phyloP scores from a whole-genome alignment of 2,888 invertebrate species.

The Bellardia pandia region DNA sequence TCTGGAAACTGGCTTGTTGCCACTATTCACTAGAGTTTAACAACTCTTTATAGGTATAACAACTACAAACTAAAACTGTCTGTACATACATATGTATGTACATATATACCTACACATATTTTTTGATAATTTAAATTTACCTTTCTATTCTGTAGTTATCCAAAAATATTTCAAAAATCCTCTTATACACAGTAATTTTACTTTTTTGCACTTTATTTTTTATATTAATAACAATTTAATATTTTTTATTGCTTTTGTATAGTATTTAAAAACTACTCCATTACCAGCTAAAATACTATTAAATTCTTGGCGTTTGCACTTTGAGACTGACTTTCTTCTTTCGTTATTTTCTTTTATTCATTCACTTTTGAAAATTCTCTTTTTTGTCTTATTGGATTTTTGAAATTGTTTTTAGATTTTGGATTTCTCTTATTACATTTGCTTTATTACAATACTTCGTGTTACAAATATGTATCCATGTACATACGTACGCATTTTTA shows the following conservation, averaged over 20 bases:
- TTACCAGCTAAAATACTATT: neutral
- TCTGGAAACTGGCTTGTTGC: slow-evolving; percentile 46
- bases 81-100: neutral
- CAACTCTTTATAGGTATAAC: neutral
- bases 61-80: neutral
- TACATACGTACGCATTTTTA: neutral
- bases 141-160: neutral
- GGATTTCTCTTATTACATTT: slow-evolving; percentile 35
- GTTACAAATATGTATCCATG: neutral
- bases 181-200: neutral
- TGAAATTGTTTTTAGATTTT: slow-evolving; percentile 10
- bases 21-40: neutral
- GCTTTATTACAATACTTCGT: slow-evolving; percentile 6
- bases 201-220: neutral
- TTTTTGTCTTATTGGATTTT: slow-evolving; percentile 9
- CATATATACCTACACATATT: neutral
- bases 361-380: slow-evolving; percentile 42
- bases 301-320: slow-evolving; percentile 37
- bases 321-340: slow-evolving; percentile 44
- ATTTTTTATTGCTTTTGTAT: neutral
- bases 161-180: neutral
- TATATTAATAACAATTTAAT: neutral
- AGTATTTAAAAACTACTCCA: slow-evolving; percentile 1
- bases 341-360: slow-evolving; percentile 39
- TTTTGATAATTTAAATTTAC: neutral